Conservation (phyloP, 2,113 vertebrate genomes). For the Ptilonorhynchus violaceus region DNA sequence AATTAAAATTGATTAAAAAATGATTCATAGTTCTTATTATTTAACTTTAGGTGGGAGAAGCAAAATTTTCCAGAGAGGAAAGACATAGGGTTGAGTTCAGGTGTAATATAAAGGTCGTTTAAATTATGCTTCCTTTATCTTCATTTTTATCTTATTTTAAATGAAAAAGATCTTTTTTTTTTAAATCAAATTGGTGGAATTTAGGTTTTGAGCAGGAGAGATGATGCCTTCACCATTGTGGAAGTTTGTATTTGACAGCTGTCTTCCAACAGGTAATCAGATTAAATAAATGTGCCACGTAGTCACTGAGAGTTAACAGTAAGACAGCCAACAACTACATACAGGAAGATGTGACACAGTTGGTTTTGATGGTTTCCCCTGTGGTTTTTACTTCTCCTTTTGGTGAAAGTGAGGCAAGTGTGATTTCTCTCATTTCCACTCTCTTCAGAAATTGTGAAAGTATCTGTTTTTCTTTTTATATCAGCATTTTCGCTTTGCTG, state of each 20-base stretch:
- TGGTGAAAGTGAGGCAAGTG: not conserved
- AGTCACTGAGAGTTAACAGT: not conserved
- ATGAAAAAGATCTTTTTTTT: not conserved
- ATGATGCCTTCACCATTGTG: rapidly evolving
- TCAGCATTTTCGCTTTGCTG: not conserved
- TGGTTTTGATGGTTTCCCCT: slow-evolving; percentile 47
- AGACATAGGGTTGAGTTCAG: not conserved
- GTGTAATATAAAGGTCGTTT: not conserved
- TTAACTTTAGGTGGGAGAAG: not conserved
- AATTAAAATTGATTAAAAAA: not conserved
- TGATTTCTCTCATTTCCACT: slow-evolving; percentile 39
- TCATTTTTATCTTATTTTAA: not conserved
- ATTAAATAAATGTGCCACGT: not conserved
- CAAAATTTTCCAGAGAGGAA: not conserved
- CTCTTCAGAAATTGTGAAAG: not conserved
- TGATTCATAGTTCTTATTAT: not conserved
- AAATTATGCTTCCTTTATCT: not conserved
- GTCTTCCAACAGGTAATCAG: not conserved
- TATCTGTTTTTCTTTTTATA: not conserved
- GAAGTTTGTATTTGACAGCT: not conserved
- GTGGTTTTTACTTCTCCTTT: slow-evolving; percentile 56
- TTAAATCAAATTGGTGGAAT: not conserved
- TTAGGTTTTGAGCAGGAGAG: not conserved
- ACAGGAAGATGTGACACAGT: not conserved
- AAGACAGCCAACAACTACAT: not conserved